Conservation (phyloP, 2,113 vertebrate species). For the Ciconia boyciana region DNA sequence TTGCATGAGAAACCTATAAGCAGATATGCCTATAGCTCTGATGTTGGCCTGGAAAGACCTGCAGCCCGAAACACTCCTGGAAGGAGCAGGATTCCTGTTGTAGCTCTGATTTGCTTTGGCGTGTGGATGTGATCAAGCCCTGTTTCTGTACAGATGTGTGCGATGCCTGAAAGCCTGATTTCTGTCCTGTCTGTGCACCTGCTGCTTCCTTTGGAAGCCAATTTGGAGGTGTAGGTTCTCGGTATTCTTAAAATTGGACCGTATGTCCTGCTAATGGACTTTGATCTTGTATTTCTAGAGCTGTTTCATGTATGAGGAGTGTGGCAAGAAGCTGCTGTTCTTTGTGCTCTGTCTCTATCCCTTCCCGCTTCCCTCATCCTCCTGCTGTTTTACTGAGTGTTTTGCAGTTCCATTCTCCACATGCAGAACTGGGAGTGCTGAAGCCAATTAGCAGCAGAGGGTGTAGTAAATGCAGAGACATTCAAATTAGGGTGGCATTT, state of each 20-base stretch:
- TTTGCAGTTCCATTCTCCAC: background rate
- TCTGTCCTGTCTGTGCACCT: background rate
- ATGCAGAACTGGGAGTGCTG: background rate
- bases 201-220: background rate
- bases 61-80: background rate
- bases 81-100: background rate
- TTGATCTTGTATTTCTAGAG: background rate
- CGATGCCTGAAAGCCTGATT: background rate
- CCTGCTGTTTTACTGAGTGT: background rate
- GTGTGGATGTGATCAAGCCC: background rate
- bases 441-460: background rate
- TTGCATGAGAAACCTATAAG: background rate
- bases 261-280: background rate
- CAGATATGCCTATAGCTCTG: background rate
- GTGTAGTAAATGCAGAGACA: background rate
- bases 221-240: background rate
- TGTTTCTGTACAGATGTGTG: rapidly evolving
- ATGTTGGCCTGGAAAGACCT: background rate
- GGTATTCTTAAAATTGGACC: background rate
- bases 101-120: background rate
- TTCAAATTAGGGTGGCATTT: background rate
- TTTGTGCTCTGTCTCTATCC: background rate
- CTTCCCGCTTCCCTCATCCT: background rate
- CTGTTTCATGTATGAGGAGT: background rate
- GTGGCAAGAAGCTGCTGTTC: background rate